These are phyloP conservation scores for Eupristina koningsbergeri DNA, from an alignment of 1,140 invertebrate species.

Conservation along the genomic window DNA sequence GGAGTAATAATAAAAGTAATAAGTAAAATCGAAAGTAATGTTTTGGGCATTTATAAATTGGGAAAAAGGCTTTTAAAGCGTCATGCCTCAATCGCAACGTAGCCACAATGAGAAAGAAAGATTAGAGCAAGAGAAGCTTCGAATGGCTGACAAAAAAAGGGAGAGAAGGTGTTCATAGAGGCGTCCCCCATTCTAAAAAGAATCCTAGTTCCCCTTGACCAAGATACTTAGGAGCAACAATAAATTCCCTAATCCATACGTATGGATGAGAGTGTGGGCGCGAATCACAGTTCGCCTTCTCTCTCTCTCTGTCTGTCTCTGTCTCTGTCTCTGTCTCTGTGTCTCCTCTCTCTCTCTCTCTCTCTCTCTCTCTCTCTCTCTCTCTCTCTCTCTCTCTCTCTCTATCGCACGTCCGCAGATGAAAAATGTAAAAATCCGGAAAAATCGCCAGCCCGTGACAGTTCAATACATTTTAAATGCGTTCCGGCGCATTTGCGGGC, in stretches of 20 bases:
- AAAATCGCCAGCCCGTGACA: slow-evolving; percentile 69
- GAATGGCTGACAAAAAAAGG: background rate
- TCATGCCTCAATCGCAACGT: background rate
- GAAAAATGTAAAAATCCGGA: slow-evolving; percentile 72
- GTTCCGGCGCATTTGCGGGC: slow-evolving; percentile 71
- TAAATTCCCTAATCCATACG: slow-evolving; percentile 68
- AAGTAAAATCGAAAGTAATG: slow-evolving; percentile 22
- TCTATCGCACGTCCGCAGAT: slow-evolving; percentile 62
- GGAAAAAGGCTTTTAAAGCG: background rate
- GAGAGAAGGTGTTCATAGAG: background rate
- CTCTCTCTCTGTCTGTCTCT: slow-evolving; percentile 48
- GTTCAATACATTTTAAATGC: slow-evolving; percentile 75
- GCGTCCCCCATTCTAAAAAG: background rate
- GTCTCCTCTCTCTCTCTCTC: slow-evolving; percentile 6
- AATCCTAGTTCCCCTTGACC: slow-evolving; percentile 62
- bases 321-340: slow-evolving; percentile 46
- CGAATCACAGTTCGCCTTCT: background rate
- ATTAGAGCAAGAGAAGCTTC: background rate
- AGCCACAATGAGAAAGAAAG: no score
- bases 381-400: no score
- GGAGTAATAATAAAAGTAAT: background rate
- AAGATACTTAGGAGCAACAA: slow-evolving; percentile 66
- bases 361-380: slow-evolving; percentile 50
- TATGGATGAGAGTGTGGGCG: background rate
- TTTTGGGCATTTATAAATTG: slow-evolving; percentile 32